Conservation (phyloP, 1,140 invertebrate genomes). For the Odontomachus brunneus region DNA sequence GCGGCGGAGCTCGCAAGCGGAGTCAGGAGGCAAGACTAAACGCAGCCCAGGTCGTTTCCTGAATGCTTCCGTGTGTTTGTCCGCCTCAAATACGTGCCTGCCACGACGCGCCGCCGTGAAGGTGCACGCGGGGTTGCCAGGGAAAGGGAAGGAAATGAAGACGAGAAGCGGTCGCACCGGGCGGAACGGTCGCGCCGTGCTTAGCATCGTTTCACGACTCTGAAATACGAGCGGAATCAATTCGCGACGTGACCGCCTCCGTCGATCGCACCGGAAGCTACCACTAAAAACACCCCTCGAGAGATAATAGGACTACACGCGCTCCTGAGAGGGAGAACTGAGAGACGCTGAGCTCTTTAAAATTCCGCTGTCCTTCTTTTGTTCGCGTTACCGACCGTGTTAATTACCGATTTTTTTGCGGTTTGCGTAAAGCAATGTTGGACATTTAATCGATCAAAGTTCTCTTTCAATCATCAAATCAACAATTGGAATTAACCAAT, state of each 20-base stretch:
- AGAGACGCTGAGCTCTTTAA: no score
- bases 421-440: no score
- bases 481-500: no score
- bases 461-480: no score
- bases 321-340: no score
- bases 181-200: conserved; percentile 35
- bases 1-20: neutral
- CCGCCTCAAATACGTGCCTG: conserved; percentile 54
- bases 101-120: conserved; percentile 15
- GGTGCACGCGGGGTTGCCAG: neutral
- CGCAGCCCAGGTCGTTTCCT: conserved; percentile 42
- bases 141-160: conserved; percentile 50
- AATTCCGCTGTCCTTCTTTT: no score
- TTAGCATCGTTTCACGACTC: conserved; percentile 47
- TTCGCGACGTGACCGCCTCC: conserved; percentile 39
- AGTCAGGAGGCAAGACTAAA: conserved; percentile 30
- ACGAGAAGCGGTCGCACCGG: conserved; percentile 39
- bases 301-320: conserved; percentile 5
- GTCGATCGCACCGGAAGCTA: conserved; percentile 7
- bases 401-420: no score
- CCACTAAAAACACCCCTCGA: neutral
- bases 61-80: conserved; percentile 60
- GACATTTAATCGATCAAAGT: no score
- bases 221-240: conserved; percentile 53
- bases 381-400: no score